A percentile compares a stretch with the other conserved stretches of the same genome.
phyloP scores from a whole-genome alignment of 2,888 invertebrate species.

The Caenorhabditis afra region DNA sequence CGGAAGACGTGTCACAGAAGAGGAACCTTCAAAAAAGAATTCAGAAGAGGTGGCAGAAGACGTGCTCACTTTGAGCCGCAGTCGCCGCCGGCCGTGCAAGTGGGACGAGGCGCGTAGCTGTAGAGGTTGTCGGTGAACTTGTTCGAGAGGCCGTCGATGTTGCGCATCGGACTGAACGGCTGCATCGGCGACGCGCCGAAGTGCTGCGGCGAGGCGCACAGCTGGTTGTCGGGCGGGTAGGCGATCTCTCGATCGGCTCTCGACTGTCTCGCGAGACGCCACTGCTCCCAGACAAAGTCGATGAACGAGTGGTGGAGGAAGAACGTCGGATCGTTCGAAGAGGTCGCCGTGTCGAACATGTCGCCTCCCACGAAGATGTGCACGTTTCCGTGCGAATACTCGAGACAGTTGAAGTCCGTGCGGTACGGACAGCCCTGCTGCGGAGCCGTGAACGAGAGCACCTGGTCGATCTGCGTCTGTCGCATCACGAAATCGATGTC shows the following conservation, averaged over 20 bases:
- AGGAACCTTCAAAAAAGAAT: slow-evolving; percentile 63
- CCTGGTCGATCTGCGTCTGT: slow-evolving; percentile 73
- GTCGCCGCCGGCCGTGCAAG: slow-evolving; percentile 64
- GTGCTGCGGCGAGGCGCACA: slow-evolving; percentile 72
- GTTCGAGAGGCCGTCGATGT: slow-evolving; percentile 76
- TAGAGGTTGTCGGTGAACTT: slow-evolving; percentile 77
- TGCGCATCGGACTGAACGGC: slow-evolving; percentile 68
- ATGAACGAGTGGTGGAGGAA: slow-evolving; percentile 81
- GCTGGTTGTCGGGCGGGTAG: slow-evolving; percentile 71
- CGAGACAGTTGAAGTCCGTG: slow-evolving; percentile 71
- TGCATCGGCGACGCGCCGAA: slow-evolving; percentile 67
- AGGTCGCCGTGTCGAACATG: slow-evolving; percentile 72
- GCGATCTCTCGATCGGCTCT: slow-evolving; percentile 63
- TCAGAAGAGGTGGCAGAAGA: neutral
- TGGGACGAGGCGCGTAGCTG: slow-evolving; percentile 74
- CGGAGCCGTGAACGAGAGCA: slow-evolving; percentile 76
- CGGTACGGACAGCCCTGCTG: slow-evolving; percentile 70
- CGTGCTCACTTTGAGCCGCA: slow-evolving; percentile 64
- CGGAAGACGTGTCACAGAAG: slow-evolving; percentile 75
- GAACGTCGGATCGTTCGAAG: slow-evolving; percentile 81
- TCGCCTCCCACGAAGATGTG: slow-evolving; percentile 76
- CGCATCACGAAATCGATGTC: slow-evolving; percentile 71
- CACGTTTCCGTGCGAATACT: slow-evolving; percentile 75
- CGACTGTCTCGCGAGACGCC: slow-evolving; percentile 61
- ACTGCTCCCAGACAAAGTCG: slow-evolving; percentile 80